Evolutionary conservation across 2,113 vertebrate genomes (phyloP).

Genomic region (Onychostoma macrolepis): DNA sequence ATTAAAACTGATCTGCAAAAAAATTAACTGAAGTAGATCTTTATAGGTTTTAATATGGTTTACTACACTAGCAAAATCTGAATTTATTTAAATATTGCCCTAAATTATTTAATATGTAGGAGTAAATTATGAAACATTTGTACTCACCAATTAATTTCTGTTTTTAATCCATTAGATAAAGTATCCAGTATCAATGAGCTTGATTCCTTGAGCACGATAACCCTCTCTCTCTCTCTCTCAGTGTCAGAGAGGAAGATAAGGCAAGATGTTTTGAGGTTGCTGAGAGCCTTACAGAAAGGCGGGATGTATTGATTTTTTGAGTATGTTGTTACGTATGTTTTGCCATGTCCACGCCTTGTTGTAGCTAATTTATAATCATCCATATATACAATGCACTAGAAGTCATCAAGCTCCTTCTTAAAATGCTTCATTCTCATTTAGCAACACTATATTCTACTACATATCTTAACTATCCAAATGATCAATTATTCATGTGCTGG

Average conservation of each 20-base stretch:
- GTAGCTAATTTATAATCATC: not conserved
- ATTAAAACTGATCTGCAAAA: not conserved
- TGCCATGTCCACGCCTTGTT: not conserved
- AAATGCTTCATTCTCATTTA: not conserved
- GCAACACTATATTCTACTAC: not conserved
- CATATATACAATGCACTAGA: not conserved
- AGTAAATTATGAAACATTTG: not conserved
- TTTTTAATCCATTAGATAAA: not conserved
- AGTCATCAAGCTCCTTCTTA: not conserved
- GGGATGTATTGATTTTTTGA: slow-evolving; percentile 35
- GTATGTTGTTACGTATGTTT: not conserved
- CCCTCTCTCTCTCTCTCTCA: not conserved
- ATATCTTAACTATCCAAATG: not conserved
- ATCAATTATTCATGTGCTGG: not conserved
- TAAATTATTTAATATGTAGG: not conserved
- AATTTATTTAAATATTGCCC: not conserved
- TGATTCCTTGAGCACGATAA: not conserved
- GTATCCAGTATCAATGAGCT: not conserved
- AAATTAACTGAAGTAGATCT: not conserved
- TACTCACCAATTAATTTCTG: slow-evolving; percentile 7
- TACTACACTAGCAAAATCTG: not conserved
- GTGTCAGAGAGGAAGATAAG: slow-evolving; percentile 14
- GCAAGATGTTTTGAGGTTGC: not conserved
- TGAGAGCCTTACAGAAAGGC: slow-evolving; percentile 15
- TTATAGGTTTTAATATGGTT: not conserved